Evolutionary conservation across 2,113 vertebrate species (phyloP), one percentile per base, ranked within the genome.

Genomic region (Lates calcarifer): DNA sequence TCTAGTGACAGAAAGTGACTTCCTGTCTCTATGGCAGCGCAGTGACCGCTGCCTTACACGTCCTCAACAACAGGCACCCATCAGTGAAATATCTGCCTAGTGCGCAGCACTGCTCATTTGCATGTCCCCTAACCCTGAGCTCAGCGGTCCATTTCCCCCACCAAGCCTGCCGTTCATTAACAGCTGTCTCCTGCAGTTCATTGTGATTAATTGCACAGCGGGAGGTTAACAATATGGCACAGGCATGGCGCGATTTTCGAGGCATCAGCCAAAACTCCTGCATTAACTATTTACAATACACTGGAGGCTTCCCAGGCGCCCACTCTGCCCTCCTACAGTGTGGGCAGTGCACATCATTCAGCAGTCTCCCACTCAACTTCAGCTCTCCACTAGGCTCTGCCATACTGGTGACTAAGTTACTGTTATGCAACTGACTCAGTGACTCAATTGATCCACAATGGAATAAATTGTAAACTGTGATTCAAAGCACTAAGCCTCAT

Each of bases 371-470:
- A 90, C 93, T 92, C 87, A 84, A 81, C 76, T 35, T 72, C 87
- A 74, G 81, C 80, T 79, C 83, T 91, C 85, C 71, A 84, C 84
- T 55, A 56, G 80, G 67, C 87, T 87, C 79, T 85, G 84, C 83
- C 77, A 84, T 70, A 83, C 83, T 87, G 86, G 90, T 93, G 91
- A 92, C 92, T 91, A 94, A 93, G 72, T 93, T 91, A 63, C 67
- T 89, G 89, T 94, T 94, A 94, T 81, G 89, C 81, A 93, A 94
- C 91, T 65, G 81, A 83, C 85, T 89, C 87, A 88, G 31, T 92
- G 89, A 89, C 79, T 93, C 86, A 91, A 88, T 85, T 83, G 85
- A 90, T 89, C 84, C 66, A 75, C 85, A 83, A n/a, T 69, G 75
- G 79, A 81, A 74, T 85, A 69, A 57, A 81, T 80, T 83, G 65